Conservation (phyloP, 2,113 vertebrate genomes). For the Canis aureus region DNA sequence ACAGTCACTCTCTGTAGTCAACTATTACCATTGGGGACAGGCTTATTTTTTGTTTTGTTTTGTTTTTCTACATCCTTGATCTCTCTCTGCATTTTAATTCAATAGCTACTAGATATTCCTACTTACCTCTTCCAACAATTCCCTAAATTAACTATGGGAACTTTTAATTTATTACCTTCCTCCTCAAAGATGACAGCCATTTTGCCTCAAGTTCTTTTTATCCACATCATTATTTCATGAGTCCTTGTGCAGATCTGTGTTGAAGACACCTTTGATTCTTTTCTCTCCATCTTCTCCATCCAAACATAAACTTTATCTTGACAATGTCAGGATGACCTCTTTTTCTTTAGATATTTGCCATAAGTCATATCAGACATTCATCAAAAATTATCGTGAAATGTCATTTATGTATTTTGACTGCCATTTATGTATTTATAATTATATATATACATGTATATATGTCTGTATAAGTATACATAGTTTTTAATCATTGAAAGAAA, state of each 20-base stretch:
- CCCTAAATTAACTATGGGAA: neutral
- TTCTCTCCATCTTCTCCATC: neutral
- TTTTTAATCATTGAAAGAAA: slow-evolving; percentile 4
- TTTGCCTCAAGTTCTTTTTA: neutral
- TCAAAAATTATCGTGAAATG: slow-evolving; percentile 1
- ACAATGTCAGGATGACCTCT: neutral
- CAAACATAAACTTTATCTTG: neutral
- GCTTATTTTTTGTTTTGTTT: neutral
- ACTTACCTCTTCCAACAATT: neutral
- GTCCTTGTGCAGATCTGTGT: neutral
- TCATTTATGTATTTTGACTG: neutral
- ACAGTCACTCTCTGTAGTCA: neutral
- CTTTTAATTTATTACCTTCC: neutral
- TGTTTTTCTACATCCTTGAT: neutral
- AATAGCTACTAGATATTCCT: neutral
- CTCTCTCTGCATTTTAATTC: slow-evolving; percentile 3
- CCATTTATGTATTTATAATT: neutral
- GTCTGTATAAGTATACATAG: neutral
- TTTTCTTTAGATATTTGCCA: neutral
- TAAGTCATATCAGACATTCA: neutral
- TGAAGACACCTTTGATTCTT: neutral
- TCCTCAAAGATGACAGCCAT: neutral
- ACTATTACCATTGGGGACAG: neutral
- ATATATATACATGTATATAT: neutral
- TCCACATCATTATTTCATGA: neutral